phyloP scores from a whole-genome alignment of 2,113 vertebrate species.

The Desmodus rotundus region DNA sequence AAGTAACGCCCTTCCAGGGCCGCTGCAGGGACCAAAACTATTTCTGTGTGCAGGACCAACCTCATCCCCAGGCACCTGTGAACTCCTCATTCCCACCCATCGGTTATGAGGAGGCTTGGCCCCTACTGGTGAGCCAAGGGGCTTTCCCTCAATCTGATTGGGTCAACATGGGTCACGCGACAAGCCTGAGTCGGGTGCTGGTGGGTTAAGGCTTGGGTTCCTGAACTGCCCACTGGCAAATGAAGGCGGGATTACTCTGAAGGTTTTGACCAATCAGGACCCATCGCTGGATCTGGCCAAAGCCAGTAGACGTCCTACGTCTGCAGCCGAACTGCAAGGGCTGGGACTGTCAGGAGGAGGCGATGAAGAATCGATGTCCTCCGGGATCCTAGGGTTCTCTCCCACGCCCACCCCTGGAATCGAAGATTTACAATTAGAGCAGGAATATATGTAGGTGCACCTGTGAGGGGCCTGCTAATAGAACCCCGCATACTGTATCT shows the following conservation, averaged over 20 bases:
- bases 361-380: not conserved
- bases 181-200: not conserved
- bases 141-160: not conserved
- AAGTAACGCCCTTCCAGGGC: not conserved
- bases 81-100: not conserved
- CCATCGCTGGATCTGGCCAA: not conserved
- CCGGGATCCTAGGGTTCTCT: not conserved
- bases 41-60: not conserved
- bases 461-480: not conserved
- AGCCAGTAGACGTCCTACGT: accelerated
- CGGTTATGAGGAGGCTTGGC: accelerated
- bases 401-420: accelerated
- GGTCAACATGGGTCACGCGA: not conserved
- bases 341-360: not conserved
- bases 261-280: not conserved
- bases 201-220: not conserved
- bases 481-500: not conserved
- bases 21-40: not conserved
- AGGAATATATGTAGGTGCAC: not conserved
- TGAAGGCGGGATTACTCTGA: not conserved
- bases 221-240: not conserved
- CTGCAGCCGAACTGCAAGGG: not conserved
- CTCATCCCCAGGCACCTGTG: not conserved
- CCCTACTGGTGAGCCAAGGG: not conserved
- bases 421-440: not conserved